Base-by-base conservation (phyloP, 2,888 invertebrate genomes). In the Ornithoptera priamus region DNA sequence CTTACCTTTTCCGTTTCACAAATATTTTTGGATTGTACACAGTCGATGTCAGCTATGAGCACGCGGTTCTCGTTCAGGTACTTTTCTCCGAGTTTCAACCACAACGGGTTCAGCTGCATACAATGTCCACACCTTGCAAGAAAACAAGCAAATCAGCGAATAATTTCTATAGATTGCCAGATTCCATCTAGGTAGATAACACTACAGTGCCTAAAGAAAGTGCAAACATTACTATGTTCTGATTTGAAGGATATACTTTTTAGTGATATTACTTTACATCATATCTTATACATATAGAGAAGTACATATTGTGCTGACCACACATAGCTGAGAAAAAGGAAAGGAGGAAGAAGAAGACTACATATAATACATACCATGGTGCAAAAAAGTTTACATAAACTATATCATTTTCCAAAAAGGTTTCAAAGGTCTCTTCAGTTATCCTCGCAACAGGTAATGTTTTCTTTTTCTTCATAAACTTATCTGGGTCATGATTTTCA, bases 301-400 rank as follows among this genome's bases (percentile, higher is more conserved):
- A 30, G 30, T 30, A 30, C 30, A 30, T 30, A 30, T 5, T 30
- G 30, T 30, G 3, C 30, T 3, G 30, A 30, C 5, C 30, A 3
- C 30, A 30, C 30, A 30, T 30, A 30, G 30, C 30, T 30, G 30
- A 4, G 30, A 30, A 30, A 30, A 30, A 30, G 3, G 30, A 0
- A 30, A 30, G 30, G 30, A 30, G 2, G 30, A 30, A 30, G 30
- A 30, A 30, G 30, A 30, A 30, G 30, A 30, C 30, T 30, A 22
- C 20, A 65, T n/a, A 6, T n/a, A 59, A 62, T 63, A 75, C 71
- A 86, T 87, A 95, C 97, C 97, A 98, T 2, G 98, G 97, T 3
- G 97, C 97, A 89, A 96, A 98, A 83, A 97, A 98, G 86, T 97
- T 97, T 42, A 98, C 94, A 81, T 97, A 97, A 0, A 96, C 95